Conservation (phyloP, 2,797 vertebrate genomes). For the Picus viridis region DNA sequence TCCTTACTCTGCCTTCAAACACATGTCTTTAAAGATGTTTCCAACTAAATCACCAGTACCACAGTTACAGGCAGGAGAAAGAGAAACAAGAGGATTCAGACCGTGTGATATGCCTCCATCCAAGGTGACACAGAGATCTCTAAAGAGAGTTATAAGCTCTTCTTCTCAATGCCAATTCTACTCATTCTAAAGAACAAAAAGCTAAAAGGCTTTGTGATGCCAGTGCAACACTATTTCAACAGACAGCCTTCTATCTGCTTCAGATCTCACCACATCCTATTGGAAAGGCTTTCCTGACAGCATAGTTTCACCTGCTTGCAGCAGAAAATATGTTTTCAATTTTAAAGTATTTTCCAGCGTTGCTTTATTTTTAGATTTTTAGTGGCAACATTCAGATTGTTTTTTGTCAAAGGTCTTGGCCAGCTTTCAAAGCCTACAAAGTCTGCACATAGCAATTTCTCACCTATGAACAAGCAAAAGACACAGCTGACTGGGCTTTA, state of each 20-base stretch:
- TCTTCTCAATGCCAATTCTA: not conserved
- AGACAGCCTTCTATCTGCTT: not conserved
- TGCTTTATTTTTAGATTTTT: not conserved
- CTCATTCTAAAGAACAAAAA: not conserved
- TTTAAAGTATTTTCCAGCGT: not conserved
- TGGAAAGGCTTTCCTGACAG: not conserved
- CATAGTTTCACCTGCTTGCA: not conserved
- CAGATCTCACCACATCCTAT: not conserved
- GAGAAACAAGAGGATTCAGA: not conserved
- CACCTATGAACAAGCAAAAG: conserved; percentile 18
- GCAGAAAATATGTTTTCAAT: not conserved
- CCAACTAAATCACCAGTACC: not conserved
- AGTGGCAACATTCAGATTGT: not conserved
- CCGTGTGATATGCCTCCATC: not conserved
- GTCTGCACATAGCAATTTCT: not conserved
- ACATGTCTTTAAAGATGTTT: not conserved
- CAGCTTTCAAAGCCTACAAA: conserved; percentile 9
- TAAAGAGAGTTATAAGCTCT: not conserved
- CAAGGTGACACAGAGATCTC: not conserved
- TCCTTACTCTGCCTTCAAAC: not conserved
- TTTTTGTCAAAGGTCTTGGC: not conserved
- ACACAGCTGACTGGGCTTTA: conserved; percentile 25
- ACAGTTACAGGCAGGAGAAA: not conserved
- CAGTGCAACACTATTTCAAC: not conserved
- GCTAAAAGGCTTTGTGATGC: not conserved